Conservation (phyloP, 1,140 invertebrate genomes). For the Psix sp. region DNA sequence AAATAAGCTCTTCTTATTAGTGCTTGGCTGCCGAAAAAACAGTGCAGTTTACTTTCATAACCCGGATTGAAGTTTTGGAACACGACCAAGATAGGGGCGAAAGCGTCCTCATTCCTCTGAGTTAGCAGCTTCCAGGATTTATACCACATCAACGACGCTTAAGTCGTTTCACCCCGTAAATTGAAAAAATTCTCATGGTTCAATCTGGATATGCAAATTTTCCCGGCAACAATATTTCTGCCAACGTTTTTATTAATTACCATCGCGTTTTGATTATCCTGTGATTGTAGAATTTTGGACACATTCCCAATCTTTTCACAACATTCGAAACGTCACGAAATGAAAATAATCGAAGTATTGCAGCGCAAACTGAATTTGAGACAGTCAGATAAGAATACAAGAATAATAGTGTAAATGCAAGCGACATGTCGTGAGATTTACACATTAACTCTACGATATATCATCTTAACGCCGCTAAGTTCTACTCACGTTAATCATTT, state of each 20-base stretch:
- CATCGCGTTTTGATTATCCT: conserved; percentile 14
- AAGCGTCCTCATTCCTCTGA: conserved; percentile 18
- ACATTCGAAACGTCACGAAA: not conserved
- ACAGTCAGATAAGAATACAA: conserved; percentile 6
- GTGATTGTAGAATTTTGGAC: not conserved
- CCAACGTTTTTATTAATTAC: conserved; percentile 8
- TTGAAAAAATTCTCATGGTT: conserved; percentile 36
- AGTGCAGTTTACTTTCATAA: conserved; percentile 46
- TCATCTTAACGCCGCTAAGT: conserved; percentile 46
- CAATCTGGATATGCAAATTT: conserved; percentile 46
- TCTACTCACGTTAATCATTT: conserved; percentile 48
- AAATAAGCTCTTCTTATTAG: conserved; percentile 36
- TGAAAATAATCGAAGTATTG: not conserved
- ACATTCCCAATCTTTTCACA: not conserved
- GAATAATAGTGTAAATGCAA: conserved; percentile 29
- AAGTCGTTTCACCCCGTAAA: conserved; percentile 38
- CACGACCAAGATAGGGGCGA: conserved; percentile 32
- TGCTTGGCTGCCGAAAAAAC: conserved; percentile 33
- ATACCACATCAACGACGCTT: conserved; percentile 36
- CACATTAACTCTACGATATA: conserved; percentile 45
- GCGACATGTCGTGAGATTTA: conserved; percentile 27
- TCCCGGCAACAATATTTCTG: conserved; percentile 13
- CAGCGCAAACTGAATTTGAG: conserved; percentile 10
- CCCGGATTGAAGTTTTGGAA: conserved; percentile 52
- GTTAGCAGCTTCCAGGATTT: conserved; percentile 31